Base-by-base conservation (phyloP, 2,888 invertebrate genomes). In the Ichneumon xanthorius region DNA sequence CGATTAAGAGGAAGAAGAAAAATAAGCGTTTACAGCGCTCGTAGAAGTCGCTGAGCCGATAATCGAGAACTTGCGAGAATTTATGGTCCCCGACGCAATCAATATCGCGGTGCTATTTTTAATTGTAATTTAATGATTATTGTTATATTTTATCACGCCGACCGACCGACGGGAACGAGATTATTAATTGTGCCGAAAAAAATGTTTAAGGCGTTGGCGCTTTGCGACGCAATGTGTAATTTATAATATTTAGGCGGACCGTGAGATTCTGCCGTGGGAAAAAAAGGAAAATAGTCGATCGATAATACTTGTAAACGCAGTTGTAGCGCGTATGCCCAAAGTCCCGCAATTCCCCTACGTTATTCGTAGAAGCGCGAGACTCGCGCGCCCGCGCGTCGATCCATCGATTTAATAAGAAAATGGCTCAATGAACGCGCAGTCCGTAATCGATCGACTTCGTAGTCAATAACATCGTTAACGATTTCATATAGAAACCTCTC, bases 1-100 rank as follows among this genome's bases (percentile, higher is more conserved):
- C 53, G 76, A 87, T 87, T 86, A 83, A 85, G 81, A 58, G 81
- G 75, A 48, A 37, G 37, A n/a, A n/a, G 3, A 33, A 82, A 72
- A 67, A 61, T 70, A 79, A 81, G 67, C 75, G 81, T 80, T 76
- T 78, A 65, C 50, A 63, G 82, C 78, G 75, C 58, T 65, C 77
- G 68, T 85, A 67, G 79, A 76, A 50, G 73, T 78, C 82, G 72
- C 61, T 26, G 70, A 73, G 55, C 53, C 68, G 55, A 14, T 58
- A 30, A 16, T 45, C 45, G 70, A 67, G 26, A 67, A n/a, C 11
- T 40, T 11, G 67, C 71, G 72, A 75, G 82, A 53, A 79, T 70
- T 75, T 77, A 82, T 82, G 77, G 82, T 83, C 58, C 33, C 61
- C 30, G 33, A 33, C 61, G 61, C 61, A 63, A 63, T 63, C 61